Conservation (phyloP, 2,797 vertebrate genomes). For the Tragopan temminckii region DNA sequence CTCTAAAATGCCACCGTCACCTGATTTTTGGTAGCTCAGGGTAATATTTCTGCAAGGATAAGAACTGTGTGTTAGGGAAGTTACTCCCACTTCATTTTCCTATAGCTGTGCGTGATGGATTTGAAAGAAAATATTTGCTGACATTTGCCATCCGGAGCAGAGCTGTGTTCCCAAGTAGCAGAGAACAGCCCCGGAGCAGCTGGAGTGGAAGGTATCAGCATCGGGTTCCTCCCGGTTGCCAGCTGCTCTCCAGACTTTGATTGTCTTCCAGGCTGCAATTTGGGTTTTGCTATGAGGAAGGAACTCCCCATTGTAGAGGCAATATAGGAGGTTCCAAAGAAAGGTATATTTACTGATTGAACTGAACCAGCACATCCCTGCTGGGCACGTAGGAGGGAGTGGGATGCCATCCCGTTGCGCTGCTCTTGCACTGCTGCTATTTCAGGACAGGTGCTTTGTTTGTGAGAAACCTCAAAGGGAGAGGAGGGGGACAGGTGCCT, state of each 20-base stretch:
- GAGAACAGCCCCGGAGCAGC: conserved; percentile 24
- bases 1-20: not conserved
- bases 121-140: conserved; percentile 46
- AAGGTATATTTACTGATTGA: not conserved
- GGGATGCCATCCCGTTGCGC: not conserved
- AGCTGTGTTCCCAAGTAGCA: not conserved
- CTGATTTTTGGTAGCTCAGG: not conserved
- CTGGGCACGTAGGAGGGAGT: not conserved
- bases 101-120: not conserved
- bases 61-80: fast-evolving
- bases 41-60: not conserved
- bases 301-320: not conserved
- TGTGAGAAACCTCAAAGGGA: not conserved
- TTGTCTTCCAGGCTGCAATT: conserved; percentile 45
- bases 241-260: conserved; percentile 47
- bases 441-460: conserved; percentile 32
- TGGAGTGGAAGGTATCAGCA: conserved; percentile 30
- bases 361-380: fast-evolving
- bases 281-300: conserved; percentile 24
- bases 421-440: not conserved
- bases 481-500: conserved; percentile 20
- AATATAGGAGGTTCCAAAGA: not conserved
- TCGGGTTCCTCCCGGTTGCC: conserved; percentile 29
- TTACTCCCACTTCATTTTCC: not conserved
- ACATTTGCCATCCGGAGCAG: conserved; percentile 36